Percentiles rank a stretch among this genome's conserved stretches.
phyloP scores from a whole-genome alignment of 2,888 invertebrate species.

The Mesopsocus fuscifrons region DNA sequence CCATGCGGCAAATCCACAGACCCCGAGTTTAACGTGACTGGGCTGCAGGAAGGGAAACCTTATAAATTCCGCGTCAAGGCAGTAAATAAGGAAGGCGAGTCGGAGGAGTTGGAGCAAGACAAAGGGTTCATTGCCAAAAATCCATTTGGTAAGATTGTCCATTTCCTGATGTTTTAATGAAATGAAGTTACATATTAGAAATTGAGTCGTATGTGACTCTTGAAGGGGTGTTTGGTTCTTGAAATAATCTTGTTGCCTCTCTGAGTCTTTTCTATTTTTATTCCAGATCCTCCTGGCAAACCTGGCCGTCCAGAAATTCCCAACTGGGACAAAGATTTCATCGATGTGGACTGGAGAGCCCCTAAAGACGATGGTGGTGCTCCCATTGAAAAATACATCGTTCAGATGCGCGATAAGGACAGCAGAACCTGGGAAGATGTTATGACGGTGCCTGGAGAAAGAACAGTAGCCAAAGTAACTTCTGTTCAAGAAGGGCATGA shows the following conservation, averaged over 20 bases:
- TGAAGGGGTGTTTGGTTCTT: not conserved
- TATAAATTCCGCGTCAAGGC: constrained; percentile 98
- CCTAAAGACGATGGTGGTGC: constrained; percentile 90
- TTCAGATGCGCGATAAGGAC: constrained; percentile 85
- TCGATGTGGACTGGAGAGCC: constrained; percentile 82
- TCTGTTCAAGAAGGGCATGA: constrained; percentile 74
- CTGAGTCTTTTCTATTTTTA: constrained; percentile 14
- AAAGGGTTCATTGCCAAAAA: constrained; percentile 93
- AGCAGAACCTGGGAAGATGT: constrained; percentile 68
- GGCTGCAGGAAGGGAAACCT: constrained; percentile 83
- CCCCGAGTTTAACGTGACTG: constrained; percentile 64
- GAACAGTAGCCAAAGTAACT: constrained; percentile 35
- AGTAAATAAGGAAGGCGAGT: constrained; percentile 95
- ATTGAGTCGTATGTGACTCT: constrained; percentile 6
- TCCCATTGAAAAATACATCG: constrained; percentile 84
- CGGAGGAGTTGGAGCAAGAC: constrained; percentile 87
- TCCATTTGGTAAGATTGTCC: constrained; percentile 84
- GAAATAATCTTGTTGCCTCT: no score
- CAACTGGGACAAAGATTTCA: constrained; percentile 94
- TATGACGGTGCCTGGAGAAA: constrained; percentile 53
- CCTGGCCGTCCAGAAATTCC: constrained; percentile 76
- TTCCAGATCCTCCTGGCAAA: constrained; percentile 69
- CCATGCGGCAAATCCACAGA: constrained; percentile 75
- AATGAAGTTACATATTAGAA: constrained; percentile 6
- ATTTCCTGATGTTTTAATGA: not conserved